A percentile compares a stretch with the other conserved stretches of the same genome.
Conservation (phyloP, 2,113 vertebrate species). For the Tricholaema leucomelas region DNA sequence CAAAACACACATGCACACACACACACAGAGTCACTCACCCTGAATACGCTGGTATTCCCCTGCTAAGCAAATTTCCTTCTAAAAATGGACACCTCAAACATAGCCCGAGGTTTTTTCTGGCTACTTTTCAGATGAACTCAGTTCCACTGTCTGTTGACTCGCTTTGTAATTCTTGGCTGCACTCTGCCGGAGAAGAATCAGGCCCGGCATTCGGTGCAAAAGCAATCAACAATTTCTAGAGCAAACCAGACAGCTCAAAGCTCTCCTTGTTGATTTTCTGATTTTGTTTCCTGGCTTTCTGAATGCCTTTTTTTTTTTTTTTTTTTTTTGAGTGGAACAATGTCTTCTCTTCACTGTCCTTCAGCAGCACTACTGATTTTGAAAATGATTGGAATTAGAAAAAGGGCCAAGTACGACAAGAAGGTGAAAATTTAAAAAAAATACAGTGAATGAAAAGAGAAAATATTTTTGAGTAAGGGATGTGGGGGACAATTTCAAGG, state of each 20-base stretch:
- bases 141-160: slow-evolving; percentile 54
- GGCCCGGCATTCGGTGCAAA: slow-evolving; percentile 23
- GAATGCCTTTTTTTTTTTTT: background rate
- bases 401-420: background rate
- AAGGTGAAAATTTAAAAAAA: background rate
- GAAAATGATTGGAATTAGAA: background rate
- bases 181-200: slow-evolving; percentile 51
- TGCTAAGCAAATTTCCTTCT: slow-evolving; percentile 55
- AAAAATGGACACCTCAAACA: slow-evolving; percentile 30
- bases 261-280: slow-evolving; percentile 18
- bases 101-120: background rate
- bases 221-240: background rate
- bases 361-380: background rate
- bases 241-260: slow-evolving; percentile 29
- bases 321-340: background rate
- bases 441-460: background rate
- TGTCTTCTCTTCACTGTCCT: background rate
- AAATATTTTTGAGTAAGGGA: background rate
- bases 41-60: slow-evolving; percentile 29
- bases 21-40: slow-evolving; percentile 38
- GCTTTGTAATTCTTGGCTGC: slow-evolving; percentile 58
- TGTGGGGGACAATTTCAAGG: background rate
- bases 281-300: background rate
- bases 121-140: slow-evolving; percentile 42
- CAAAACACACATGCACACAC: slow-evolving; percentile 13